These are phyloP conservation scores for Theretra japonica DNA, from an alignment of 2,888 invertebrate genomes.

Conservation along the genomic window DNA sequence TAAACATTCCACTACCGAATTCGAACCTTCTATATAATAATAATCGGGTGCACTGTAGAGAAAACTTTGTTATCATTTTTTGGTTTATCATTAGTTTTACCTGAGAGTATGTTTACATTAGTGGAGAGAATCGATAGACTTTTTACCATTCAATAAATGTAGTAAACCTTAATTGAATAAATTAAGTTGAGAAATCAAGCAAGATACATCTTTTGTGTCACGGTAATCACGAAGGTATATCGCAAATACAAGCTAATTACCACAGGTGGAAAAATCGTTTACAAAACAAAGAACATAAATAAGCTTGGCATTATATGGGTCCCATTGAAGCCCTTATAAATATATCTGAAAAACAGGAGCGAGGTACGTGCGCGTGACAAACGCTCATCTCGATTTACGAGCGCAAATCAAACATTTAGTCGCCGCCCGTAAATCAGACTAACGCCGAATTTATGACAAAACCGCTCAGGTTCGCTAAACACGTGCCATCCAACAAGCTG, in stretches of 20 bases:
- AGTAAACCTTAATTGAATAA: no score
- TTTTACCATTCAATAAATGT: no score
- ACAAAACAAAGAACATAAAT: constrained; percentile 1
- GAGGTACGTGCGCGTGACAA: constrained; percentile 61
- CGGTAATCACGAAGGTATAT: not conserved
- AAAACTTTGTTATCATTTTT: no score
- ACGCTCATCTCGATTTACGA: constrained; percentile 83
- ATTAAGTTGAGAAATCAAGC: no score
- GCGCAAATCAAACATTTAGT: constrained; percentile 82
- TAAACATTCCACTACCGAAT: not conserved
- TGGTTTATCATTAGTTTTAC: no score
- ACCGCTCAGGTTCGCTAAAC: constrained; percentile 57
- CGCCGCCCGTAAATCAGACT: constrained; percentile 79
- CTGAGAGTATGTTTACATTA: no score
- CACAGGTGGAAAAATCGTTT: not conserved
- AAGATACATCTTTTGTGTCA: no score
- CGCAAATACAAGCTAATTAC: not conserved
- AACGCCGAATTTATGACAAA: constrained; percentile 71
- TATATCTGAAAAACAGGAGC: constrained; percentile 23
- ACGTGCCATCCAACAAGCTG: constrained; percentile 46
- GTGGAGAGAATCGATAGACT: no score
- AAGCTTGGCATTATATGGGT: not conserved
- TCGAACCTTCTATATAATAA: no score
- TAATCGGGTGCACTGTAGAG: no score
- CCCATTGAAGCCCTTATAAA: constrained; percentile 18